These are phyloP conservation scores for Centropus bengalensis DNA, from an alignment of 2,113 vertebrate species.

Conservation along the genomic window DNA sequence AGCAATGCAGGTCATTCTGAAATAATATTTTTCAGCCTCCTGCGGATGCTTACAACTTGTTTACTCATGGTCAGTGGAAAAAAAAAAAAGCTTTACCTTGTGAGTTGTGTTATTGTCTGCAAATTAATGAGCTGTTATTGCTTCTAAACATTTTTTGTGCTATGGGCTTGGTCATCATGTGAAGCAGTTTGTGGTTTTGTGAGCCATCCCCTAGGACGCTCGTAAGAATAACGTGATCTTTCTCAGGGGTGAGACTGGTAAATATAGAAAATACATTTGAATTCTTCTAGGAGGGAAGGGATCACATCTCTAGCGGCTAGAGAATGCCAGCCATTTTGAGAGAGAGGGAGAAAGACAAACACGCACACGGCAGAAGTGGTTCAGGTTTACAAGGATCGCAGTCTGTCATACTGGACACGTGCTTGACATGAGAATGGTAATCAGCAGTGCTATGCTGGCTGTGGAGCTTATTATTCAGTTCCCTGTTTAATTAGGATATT, in stretches of 20 bases:
- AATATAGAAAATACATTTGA: neutral
- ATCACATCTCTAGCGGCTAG: neutral
- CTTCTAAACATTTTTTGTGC: conserved; percentile 29
- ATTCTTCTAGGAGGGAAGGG: conserved; percentile 20
- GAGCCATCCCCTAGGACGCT: neutral
- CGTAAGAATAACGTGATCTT: neutral
- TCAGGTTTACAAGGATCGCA: neutral
- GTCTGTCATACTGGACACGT: conserved; percentile 49
- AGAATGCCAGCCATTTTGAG: conserved; percentile 62
- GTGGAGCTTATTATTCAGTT: neutral
- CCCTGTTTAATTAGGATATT: conserved; percentile 11
- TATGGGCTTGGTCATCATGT: neutral
- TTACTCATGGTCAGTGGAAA: neutral
- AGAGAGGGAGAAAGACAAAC: neutral
- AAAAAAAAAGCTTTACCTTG: conserved; percentile 34
- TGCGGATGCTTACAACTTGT: conserved; percentile 1
- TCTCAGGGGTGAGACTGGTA: neutral
- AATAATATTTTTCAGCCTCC: conserved; percentile 1
- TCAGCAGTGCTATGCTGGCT: neutral
- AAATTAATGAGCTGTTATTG: conserved; percentile 42
- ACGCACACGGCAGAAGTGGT: neutral
- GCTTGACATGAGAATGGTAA: conserved; percentile 46
- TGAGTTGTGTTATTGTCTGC: conserved; percentile 39
- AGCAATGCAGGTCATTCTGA: conserved; percentile 41
- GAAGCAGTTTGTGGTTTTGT: conserved; percentile 1